phyloP scores from a whole-genome alignment of 2,888 invertebrate species.

The Drosophila peninsularis region DNA sequence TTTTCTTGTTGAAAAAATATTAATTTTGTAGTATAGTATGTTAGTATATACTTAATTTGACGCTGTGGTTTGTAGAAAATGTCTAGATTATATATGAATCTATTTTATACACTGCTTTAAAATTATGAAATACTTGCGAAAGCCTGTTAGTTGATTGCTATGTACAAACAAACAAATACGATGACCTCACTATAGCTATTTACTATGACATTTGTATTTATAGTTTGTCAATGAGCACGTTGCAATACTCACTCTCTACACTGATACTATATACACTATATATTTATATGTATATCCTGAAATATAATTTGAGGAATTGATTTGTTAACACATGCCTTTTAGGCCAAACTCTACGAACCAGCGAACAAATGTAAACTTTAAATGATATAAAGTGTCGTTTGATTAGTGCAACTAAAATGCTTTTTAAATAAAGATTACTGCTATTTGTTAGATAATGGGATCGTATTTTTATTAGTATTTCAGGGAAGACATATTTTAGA shows the following conservation, averaged over 20 bases:
- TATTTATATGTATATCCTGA: conserved; percentile 51
- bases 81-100: conserved; percentile 39
- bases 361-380: conserved; percentile 29
- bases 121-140: conserved; percentile 66
- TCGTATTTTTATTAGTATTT: conserved; percentile 15
- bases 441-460: conserved; percentile 64
- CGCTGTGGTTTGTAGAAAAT: conserved; percentile 34
- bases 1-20: conserved; percentile 59
- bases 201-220: conserved; percentile 33
- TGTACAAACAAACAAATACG: conserved; percentile 45
- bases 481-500: conserved; percentile 21
- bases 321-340: conserved; percentile 45
- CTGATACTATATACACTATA: conserved; percentile 27
- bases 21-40: conserved; percentile 59
- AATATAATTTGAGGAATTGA: conserved; percentile 78
- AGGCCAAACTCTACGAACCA: conserved; percentile 39
- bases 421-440: conserved; percentile 67
- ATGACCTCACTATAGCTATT: conserved; percentile 40
- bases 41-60: conserved; percentile 19
- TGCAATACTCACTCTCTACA: conserved; percentile 72
- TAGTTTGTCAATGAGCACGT: conserved; percentile 32
- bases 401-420: conserved; percentile 58
- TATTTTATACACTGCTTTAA: conserved; percentile 66
- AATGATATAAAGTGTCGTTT: conserved; percentile 44
- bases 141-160: conserved; percentile 44